Evolutionary conservation across 2,797 vertebrate genomes (phyloP), one percentile per base, ranked within the genome.

Genomic region (Myripristis murdjan): DNA sequence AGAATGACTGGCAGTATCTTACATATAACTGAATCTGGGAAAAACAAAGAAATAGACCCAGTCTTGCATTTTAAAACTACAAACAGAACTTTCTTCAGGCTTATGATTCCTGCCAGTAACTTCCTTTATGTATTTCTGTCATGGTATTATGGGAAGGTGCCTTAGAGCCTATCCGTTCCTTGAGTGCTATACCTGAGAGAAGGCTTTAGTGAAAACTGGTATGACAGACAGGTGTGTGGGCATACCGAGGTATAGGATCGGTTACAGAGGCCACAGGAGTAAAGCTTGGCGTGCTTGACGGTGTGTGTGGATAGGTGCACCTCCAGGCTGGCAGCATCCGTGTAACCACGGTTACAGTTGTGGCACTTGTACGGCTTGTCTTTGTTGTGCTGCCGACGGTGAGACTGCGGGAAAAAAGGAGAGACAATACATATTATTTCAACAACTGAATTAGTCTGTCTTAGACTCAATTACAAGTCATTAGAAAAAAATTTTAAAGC

Each of bases 291-390:
- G 1, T 99, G 97, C 84, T 99, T 99, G 89, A 99, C 97, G 0
- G 98, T 99, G 86, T 99, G 98, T 0, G 97, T 99, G 51, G 97
- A 96, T 77, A 99, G 92, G 90, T 99, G 98, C 23, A 98, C 97
- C 94, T 99, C 97, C 81, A 99, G 91, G 0, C 97, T 97, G 87
- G 97, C 94, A 1, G 97, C 96, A 23, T 99, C 98, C 5, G 97
- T 98, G 79, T 99, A 99, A 2, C 97, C 98, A 55, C 97, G 96
- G 87, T 99, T 97, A 92, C 98, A 99, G 87, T 98, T 98, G 95
- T 97, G 97, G 95, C 98, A 99, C 95, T 99, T 99, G 92, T 95
- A 99, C 49, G 98, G 98, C 95, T 99, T 99, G 89, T 99, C 98
- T 96, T 99, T 99, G 94, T 99, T 99, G 95, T 99, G 98, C 92